phyloP scores from a whole-genome alignment of 2,113 vertebrate species.

The Diglossa brunneiventris region DNA sequence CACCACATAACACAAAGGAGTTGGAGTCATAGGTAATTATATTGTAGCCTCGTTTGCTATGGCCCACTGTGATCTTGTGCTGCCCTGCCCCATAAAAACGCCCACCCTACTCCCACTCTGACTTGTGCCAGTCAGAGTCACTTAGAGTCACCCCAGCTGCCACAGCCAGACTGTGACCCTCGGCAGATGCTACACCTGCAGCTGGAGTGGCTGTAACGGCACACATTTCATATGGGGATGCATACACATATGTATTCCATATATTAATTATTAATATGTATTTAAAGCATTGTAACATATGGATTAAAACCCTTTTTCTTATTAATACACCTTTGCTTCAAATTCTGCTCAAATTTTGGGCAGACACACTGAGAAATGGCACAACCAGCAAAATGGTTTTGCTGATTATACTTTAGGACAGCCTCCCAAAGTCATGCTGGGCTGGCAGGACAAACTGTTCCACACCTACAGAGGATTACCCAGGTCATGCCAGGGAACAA shows the following conservation, averaged over 20 bases:
- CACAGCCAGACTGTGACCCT: neutral
- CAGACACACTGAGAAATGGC: neutral
- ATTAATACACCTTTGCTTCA: neutral
- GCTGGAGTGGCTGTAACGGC: neutral
- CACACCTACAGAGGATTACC: neutral
- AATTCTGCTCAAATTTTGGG: neutral
- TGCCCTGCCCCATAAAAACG: neutral
- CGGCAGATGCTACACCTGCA: neutral
- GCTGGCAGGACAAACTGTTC: neutral
- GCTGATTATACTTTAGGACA: neutral
- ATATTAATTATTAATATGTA: neutral
- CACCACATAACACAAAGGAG: neutral
- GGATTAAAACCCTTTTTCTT: neutral
- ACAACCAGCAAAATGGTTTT: neutral
- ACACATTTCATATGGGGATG: fast-evolving
- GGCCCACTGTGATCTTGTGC: fast-evolving
- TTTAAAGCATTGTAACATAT: neutral
- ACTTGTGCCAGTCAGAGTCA: neutral
- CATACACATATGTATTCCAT: neutral
- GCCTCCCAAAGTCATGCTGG: neutral
- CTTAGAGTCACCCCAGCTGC: neutral
- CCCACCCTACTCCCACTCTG: neutral
- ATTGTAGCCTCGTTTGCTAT: neutral
- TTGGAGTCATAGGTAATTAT: neutral
- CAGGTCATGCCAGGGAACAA: neutral